Percentiles rank a stretch among this genome's conserved stretches.
Conservation (phyloP, 1,140 invertebrate species). For the Trichonephila clavipes region DNA sequence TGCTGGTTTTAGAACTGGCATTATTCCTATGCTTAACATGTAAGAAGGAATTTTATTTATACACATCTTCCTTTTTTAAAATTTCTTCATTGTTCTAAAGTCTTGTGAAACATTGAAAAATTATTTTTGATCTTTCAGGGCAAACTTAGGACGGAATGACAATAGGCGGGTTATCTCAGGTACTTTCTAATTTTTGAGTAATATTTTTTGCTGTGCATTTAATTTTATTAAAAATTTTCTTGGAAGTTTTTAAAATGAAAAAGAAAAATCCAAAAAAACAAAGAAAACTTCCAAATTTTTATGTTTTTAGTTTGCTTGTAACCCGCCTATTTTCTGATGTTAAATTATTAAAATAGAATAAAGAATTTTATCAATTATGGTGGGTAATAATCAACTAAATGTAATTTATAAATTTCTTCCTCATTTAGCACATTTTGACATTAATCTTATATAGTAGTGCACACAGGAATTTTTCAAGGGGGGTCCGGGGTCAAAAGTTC, state of each 20-base stretch:
- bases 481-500: too few relatives aligned
- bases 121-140: slow-evolving; percentile 63
- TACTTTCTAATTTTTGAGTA: slow-evolving; percentile 42
- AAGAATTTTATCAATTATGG: too few relatives aligned
- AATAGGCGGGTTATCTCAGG: slow-evolving; percentile 70
- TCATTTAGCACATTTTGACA: too few relatives aligned
- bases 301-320: not conserved
- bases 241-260: not conserved
- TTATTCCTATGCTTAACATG: slow-evolving; percentile 74
- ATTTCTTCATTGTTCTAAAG: not conserved
- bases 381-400: too few relatives aligned
- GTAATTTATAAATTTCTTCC: too few relatives aligned
- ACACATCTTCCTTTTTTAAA: not conserved
- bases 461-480: too few relatives aligned
- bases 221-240: not conserved
- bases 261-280: too few relatives aligned
- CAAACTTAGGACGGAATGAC: slow-evolving; percentile 72
- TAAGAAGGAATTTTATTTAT: slow-evolving; percentile 34
- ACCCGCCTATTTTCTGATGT: not conserved
- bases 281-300: too few relatives aligned
- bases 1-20: slow-evolving; percentile 73
- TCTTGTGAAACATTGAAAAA: slow-evolving; percentile 36
- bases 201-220: not conserved
- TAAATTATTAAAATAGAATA: not conserved
- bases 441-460: too few relatives aligned